Conservation (phyloP, 2,888 invertebrate species). For the Pyrochroa serraticornis region DNA sequence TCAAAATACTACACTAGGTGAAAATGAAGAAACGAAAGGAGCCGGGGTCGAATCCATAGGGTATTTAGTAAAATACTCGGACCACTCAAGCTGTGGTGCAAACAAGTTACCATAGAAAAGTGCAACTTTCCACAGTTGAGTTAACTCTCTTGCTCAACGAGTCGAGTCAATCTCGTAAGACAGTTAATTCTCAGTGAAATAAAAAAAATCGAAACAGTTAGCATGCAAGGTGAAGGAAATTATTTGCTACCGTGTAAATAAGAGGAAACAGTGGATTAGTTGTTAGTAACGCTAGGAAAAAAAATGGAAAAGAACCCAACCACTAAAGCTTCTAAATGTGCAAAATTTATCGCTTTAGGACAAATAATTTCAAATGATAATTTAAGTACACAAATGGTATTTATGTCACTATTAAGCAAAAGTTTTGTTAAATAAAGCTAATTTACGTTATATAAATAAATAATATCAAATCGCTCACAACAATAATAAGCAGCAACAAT, state of each 20-base stretch:
- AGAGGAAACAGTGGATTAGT: background rate
- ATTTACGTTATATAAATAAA: conserved; percentile 11
- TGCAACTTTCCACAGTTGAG: no score
- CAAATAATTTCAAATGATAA: conserved; percentile 2
- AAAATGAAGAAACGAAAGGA: conserved; percentile 35
- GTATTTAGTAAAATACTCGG: conserved; percentile 57
- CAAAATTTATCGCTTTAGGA: conserved; percentile 1
- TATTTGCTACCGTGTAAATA: background rate
- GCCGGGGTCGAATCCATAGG: conserved; percentile 53
- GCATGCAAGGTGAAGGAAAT: background rate
- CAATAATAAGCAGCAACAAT: conserved; percentile 40
- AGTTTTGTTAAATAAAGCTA: background rate
- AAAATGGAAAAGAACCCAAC: conserved; percentile 30
- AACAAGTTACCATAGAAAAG: no score
- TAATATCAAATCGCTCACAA: conserved; percentile 32
- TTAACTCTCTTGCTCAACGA: no score
- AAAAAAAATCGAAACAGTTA: no score
- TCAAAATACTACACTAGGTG: background rate
- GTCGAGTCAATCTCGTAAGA: no score
- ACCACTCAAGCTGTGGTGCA: conserved; percentile 54
- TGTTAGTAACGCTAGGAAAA: background rate
- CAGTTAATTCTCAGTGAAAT: no score
- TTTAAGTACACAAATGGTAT: conserved; percentile 20
- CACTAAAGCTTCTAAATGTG: conserved; percentile 24
- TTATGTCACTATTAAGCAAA: background rate